These are phyloP conservation scores for Carollia perspicillata DNA, from an alignment of 2,113 vertebrate genomes.

Conservation along the genomic window DNA sequence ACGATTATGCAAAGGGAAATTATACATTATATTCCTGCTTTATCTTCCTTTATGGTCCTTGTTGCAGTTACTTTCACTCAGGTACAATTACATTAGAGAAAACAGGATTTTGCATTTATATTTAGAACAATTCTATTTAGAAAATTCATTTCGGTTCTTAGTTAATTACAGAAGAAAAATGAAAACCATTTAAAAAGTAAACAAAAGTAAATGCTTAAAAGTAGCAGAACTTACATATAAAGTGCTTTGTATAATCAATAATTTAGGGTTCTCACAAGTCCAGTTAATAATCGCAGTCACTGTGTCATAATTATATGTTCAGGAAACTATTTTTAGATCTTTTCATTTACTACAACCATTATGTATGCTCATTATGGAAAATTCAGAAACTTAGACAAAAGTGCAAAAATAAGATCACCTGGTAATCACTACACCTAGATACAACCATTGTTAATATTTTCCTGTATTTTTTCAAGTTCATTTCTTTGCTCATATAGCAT, in stretches of 20 bases:
- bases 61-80: conserved; percentile 76
- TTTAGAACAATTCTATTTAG: conserved; percentile 73
- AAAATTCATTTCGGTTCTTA: conserved; percentile 76
- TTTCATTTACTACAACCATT: conserved; percentile 31
- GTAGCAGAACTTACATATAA: not conserved
- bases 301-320: conserved; percentile 29
- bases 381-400: conserved; percentile 25
- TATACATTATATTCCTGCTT: conserved; percentile 81
- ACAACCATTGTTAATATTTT: not conserved
- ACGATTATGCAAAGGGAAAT: conserved; percentile 80
- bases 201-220: conserved; percentile 6
- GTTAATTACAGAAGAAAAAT: conserved; percentile 79
- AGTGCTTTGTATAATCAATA: conserved; percentile 17
- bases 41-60: conserved; percentile 80
- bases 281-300: conserved; percentile 17
- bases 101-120: conserved; percentile 76
- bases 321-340: conserved; percentile 49
- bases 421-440: not conserved
- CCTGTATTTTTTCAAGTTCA: not conserved
- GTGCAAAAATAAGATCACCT: not conserved
- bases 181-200: conserved; percentile 59
- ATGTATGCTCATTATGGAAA: not conserved
- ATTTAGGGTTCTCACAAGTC: conserved; percentile 47
- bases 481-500: not conserved
- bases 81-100: conserved; percentile 69